phyloP scores from a whole-genome alignment of 2,888 invertebrate species.

The Xestia c-nigrum region DNA sequence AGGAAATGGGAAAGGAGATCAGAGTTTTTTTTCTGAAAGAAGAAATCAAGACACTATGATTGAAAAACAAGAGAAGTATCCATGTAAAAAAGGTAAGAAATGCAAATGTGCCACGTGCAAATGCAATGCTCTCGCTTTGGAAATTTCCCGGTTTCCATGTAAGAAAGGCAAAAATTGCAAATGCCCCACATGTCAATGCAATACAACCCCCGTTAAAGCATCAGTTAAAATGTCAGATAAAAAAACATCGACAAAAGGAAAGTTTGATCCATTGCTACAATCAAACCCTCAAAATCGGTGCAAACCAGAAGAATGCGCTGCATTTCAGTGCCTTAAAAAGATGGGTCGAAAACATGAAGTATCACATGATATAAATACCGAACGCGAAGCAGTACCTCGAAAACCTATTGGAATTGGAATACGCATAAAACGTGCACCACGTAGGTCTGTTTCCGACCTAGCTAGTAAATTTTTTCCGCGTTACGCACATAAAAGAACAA shows the following conservation, averaged over 20 bases:
- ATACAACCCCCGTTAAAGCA: background rate
- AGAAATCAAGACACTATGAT: background rate
- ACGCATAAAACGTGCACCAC: slow-evolving; percentile 28
- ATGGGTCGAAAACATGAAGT: slow-evolving; percentile 2
- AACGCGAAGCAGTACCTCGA: background rate
- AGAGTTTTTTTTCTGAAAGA: background rate
- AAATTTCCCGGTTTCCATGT: slow-evolving; percentile 12
- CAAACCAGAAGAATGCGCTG: slow-evolving; percentile 66
- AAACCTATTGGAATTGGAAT: slow-evolving; percentile 24
- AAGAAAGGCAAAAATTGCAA: slow-evolving; percentile 19
- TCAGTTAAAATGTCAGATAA: slow-evolving; percentile 34
- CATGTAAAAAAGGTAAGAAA: slow-evolving; percentile 11
- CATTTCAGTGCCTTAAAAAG: slow-evolving; percentile 62
- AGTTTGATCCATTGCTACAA: slow-evolving; percentile 19
- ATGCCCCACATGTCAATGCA: slow-evolving; percentile 8
- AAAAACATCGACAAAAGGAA: slow-evolving; percentile 43
- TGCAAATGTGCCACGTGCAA: slow-evolving; percentile 10
- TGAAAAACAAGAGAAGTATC: slow-evolving; percentile 3
- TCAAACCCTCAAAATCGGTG: slow-evolving; percentile 41
- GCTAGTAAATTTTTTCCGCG: slow-evolving; percentile 39
- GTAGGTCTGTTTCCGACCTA: slow-evolving; percentile 27
- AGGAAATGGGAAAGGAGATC: background rate
- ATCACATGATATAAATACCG: background rate
- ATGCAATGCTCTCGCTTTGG: background rate
- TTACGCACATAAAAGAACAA: slow-evolving; percentile 32